A percentile compares a stretch with the other conserved stretches of the same genome.
Conservation (phyloP, 2,797 vertebrate genomes). For the Coregonus ussuriensis region DNA sequence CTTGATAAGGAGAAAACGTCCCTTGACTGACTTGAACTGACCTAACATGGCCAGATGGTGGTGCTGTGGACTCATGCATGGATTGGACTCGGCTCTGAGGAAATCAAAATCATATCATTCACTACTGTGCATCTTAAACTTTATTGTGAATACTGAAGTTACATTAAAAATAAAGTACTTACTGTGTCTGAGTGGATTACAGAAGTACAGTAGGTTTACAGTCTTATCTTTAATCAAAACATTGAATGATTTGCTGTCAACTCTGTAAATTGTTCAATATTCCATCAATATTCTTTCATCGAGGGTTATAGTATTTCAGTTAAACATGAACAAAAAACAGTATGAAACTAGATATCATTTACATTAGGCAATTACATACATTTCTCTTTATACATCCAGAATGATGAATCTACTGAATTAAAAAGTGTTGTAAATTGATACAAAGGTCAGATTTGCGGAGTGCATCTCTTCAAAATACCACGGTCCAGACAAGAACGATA, state of each 20-base stretch:
- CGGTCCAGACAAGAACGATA: background rate
- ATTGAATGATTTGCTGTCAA: constrained; percentile 23
- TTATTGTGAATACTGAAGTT: constrained; percentile 57
- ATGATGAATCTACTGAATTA: background rate
- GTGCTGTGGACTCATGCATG: constrained; percentile 14
- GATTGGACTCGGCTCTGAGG: background rate
- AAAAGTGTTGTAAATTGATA: background rate
- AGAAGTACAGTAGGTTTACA: constrained; percentile 37
- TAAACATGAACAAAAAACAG: constrained; percentile 1
- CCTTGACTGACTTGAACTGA: constrained; percentile 24
- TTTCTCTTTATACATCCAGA: background rate
- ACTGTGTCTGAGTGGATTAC: constrained; percentile 36
- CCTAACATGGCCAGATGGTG: constrained; percentile 28
- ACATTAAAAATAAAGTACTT: constrained; percentile 46
- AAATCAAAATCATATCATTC: background rate
- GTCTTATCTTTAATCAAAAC: constrained; percentile 3
- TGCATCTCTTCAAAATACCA: background rate
- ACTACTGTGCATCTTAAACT: constrained; percentile 17
- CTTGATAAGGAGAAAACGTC: background rate
- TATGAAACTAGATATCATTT: constrained; percentile 11
- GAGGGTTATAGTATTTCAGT: background rate
- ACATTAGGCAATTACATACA: background rate
- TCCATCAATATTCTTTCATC: background rate
- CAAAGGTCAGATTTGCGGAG: background rate
- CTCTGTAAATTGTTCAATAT: constrained; percentile 11